A percentile compares a stretch with the other conserved stretches of the same genome.
phyloP scores from a whole-genome alignment of 2,888 invertebrate species.

The Lamellibrachia satsuma region DNA sequence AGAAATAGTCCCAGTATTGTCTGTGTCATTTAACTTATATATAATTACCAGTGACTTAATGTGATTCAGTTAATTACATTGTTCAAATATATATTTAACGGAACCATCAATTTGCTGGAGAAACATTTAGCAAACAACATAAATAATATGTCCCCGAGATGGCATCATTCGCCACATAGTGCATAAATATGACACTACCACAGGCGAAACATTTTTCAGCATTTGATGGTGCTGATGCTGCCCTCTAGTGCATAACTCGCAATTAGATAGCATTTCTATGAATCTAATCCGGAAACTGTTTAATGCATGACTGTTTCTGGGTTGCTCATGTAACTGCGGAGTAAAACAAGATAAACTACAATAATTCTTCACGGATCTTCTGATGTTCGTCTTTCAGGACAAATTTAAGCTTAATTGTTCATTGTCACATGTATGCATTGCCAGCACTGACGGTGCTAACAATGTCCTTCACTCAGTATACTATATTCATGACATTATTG shows the following conservation, averaged over 20 bases:
- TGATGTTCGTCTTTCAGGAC: no score
- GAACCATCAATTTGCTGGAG: background rate
- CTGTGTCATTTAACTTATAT: background rate
- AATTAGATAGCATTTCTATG: background rate
- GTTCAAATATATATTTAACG: background rate
- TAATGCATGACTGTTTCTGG: no score
- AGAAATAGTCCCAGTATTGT: background rate
- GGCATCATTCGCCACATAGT: background rate
- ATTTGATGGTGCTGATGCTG: background rate
- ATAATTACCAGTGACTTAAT: background rate
- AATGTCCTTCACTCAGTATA: no score
- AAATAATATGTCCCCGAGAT: background rate
- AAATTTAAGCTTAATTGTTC: no score
- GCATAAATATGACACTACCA: background rate
- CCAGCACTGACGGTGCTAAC: no score
- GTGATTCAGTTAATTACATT: background rate
- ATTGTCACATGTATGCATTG: no score
- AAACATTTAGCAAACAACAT: background rate
- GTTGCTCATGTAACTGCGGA: no score
- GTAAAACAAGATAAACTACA: no score
- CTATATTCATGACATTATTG: no score
- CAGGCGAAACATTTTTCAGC: background rate
- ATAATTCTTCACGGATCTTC: no score
- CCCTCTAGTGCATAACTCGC: background rate
- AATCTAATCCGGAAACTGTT: background rate